Percentiles rank a stretch among this genome's conserved stretches.
phyloP scores from a whole-genome alignment of 1,140 invertebrate species.

The Mycetomoellerius zeteki region DNA sequence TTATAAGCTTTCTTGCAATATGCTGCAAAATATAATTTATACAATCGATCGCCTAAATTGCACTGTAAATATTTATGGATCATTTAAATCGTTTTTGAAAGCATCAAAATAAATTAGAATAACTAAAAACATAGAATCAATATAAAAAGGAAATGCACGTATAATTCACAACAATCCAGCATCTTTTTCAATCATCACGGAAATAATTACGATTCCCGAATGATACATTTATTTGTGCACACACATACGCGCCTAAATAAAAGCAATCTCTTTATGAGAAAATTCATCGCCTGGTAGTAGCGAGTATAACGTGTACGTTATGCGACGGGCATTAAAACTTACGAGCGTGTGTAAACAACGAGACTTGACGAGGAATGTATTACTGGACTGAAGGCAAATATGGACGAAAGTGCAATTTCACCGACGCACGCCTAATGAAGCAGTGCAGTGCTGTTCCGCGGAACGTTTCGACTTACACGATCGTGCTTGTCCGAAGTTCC shows the following conservation, averaged over 20 bases:
- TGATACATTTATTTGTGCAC: not conserved
- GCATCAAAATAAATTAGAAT: not conserved
- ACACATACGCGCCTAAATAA: not conserved
- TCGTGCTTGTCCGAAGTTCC: constrained; percentile 5
- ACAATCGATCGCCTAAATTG: too few species aligned
- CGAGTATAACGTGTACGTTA: not conserved
- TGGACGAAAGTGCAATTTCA: constrained; percentile 52
- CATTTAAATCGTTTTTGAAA: too few species aligned
- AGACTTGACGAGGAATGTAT: constrained; percentile 46
- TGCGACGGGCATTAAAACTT: constrained; percentile 18
- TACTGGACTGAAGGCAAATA: constrained; percentile 25
- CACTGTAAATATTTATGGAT: too few species aligned
- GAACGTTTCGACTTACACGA: constrained; percentile 14
- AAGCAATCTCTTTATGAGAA: not conserved
- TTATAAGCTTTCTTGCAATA: too few species aligned
- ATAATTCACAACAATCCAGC: not conserved
- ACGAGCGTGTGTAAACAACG: constrained; percentile 30
- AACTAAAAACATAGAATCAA: too few species aligned
- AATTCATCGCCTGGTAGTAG: constrained; percentile 11
- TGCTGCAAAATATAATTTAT: too few species aligned
- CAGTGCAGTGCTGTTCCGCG: not conserved
- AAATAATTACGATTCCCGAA: not conserved
- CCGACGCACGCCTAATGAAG: constrained; percentile 41
- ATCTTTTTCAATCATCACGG: not conserved
- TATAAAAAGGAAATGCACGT: too few species aligned